Percentiles rank a stretch among this genome's conserved stretches.
phyloP scores from a whole-genome alignment of 2,888 invertebrate species.

The Hoplodrina blanda region DNA sequence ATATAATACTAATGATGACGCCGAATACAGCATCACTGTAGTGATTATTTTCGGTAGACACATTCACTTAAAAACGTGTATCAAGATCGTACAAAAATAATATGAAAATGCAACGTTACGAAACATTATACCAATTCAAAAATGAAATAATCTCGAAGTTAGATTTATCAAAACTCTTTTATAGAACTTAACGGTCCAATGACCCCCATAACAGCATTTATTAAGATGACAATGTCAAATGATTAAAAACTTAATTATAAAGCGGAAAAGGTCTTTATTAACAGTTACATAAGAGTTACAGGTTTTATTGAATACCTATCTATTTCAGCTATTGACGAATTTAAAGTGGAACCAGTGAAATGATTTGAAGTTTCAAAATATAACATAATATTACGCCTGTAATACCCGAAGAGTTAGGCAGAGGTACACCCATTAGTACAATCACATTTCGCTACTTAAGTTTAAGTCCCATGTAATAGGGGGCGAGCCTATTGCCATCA shows the following conservation, averaged over 20 bases:
- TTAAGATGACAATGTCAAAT: conserved; percentile 23
- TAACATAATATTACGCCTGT: not conserved
- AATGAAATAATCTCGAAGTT: conserved; percentile 18
- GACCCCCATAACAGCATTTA: conserved; percentile 23
- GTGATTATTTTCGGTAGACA: not conserved
- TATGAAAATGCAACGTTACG: conserved; percentile 12
- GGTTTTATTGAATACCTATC: conserved; percentile 33
- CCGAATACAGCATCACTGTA: not conserved
- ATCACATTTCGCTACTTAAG: too few relatives aligned
- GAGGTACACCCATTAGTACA: not conserved
- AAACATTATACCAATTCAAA: conserved; percentile 13
- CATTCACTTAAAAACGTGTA: not conserved
- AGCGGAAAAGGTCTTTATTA: conserved; percentile 39
- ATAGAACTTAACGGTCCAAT: conserved; percentile 19
- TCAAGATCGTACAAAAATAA: conserved; percentile 5
- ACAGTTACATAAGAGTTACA: conserved; percentile 32
- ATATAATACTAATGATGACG: not conserved
- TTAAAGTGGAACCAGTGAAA: conserved; percentile 23
- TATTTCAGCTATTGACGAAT: conserved; percentile 29
- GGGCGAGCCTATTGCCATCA: too few relatives aligned
- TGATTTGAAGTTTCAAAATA: conserved; percentile 10
- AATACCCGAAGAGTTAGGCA: too few relatives aligned
- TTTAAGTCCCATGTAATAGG: too few relatives aligned
- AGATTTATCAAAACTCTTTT: conserved; percentile 26
- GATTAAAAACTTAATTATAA: conserved; percentile 36